phyloP scores from a whole-genome alignment of 92 coral and sea anemone genomes.

The Bergia sp. region DNA sequence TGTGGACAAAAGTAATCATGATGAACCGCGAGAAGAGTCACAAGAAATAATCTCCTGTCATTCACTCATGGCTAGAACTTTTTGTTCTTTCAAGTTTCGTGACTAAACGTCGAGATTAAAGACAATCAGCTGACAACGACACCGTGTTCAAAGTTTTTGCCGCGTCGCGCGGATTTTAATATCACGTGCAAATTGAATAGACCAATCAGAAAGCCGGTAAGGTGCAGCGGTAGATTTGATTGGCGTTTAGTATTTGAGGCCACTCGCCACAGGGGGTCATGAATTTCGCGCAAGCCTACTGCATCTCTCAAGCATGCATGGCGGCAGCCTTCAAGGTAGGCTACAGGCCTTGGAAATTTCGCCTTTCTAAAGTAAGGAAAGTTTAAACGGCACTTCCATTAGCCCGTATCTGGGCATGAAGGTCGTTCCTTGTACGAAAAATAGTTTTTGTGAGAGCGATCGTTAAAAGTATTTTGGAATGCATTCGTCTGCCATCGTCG shows the following conservation, averaged over 20 bases:
- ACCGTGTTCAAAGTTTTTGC: constrained; percentile 28
- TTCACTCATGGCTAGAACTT: neutral
- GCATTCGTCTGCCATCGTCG: constrained; percentile 44
- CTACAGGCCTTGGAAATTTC: constrained; percentile 50
- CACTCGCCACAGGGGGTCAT: constrained; percentile 41
- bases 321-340: constrained; percentile 52
- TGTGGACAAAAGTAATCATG: neutral
- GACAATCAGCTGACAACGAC: constrained; percentile 40
- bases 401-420: constrained; percentile 36
- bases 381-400: constrained; percentile 11
- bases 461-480: constrained; percentile 42
- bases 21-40: neutral
- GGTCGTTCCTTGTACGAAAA: constrained; percentile 28
- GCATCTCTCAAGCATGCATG: constrained; percentile 49
- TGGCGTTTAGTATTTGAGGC: constrained; percentile 49
- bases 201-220: constrained; percentile 32
- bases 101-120: neutral
- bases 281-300: constrained; percentile 51
- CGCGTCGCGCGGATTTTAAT: constrained; percentile 42
- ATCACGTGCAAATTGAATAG: constrained; percentile 35
- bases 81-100: constrained; percentile 19
- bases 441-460: constrained; percentile 36
- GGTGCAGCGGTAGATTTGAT: constrained; percentile 51
- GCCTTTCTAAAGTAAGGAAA: constrained; percentile 34
- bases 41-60: neutral